Conservation (phyloP, 2,797 vertebrate species). For the Onychomys leucogaster region DNA sequence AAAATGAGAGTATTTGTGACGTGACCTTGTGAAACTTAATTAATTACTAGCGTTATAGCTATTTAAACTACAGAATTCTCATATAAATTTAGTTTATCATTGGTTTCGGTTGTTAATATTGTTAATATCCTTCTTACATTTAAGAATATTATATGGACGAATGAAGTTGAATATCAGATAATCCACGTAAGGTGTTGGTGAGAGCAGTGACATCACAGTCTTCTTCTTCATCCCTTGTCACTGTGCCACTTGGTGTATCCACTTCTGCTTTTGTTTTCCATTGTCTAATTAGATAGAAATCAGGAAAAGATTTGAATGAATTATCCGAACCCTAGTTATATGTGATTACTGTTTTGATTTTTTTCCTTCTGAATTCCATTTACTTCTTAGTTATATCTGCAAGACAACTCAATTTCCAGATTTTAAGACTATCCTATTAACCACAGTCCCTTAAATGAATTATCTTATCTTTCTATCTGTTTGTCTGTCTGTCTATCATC, state of each 20-base stretch:
- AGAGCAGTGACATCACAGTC: neutral
- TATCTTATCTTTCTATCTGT: neutral
- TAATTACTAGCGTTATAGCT: too few relatives aligned
- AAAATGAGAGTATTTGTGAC: neutral
- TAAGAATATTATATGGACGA: neutral
- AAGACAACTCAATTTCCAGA: neutral
- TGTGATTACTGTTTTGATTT: neutral
- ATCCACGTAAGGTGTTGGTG: neutral
- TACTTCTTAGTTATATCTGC: neutral
- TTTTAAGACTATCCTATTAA: slow-evolving; percentile 42
- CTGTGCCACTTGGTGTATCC: too few relatives aligned
- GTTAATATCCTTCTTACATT: neutral
- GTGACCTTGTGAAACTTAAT: neutral
- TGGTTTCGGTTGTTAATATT: neutral
- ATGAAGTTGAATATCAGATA: neutral
- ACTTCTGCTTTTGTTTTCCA: neutral
- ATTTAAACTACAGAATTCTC: neutral
- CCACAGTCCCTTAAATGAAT: neutral
- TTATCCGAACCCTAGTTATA: neutral
- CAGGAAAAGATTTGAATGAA: neutral
- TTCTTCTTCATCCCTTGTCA: neutral
- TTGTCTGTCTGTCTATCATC: neutral
- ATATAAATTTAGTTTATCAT: neutral
- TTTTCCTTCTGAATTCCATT: neutral
- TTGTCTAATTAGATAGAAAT: neutral